Percentiles rank a stretch among this genome's conserved stretches.
phyloP scores from a whole-genome alignment of 2,113 vertebrate species.

The Hyla sarda region DNA sequence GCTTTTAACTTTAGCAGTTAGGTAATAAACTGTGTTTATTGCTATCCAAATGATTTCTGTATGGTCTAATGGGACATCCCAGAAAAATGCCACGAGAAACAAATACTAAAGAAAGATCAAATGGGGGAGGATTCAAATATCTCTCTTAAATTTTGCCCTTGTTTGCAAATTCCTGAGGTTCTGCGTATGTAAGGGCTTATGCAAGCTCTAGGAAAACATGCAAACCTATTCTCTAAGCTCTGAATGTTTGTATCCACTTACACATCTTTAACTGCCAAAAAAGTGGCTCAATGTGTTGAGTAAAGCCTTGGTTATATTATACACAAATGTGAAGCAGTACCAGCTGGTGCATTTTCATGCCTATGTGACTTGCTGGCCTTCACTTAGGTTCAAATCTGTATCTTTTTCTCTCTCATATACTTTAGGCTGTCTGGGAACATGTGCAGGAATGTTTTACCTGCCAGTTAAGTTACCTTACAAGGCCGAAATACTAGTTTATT shows the following conservation, averaged over 20 bases:
- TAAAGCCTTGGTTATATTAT: slow-evolving; percentile 4
- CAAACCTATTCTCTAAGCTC: slow-evolving; percentile 27
- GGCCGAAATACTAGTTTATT: neutral
- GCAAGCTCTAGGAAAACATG: slow-evolving; percentile 24
- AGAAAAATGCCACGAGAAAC: neutral
- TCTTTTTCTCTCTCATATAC: neutral
- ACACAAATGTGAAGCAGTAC: slow-evolving; percentile 45
- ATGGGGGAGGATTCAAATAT: neutral
- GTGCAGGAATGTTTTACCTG: neutral
- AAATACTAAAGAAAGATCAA: neutral
- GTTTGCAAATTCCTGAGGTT: slow-evolving; percentile 50
- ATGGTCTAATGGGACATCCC: neutral
- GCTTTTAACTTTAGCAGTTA: neutral
- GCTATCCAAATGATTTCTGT: neutral
- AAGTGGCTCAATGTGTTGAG: neutral
- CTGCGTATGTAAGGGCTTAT: slow-evolving; percentile 44
- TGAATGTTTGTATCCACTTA: slow-evolving; percentile 47
- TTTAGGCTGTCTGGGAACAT: neutral
- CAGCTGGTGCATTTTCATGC: slow-evolving; percentile 38
- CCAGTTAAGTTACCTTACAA: neutral
- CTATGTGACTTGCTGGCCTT: neutral
- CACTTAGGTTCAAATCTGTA: neutral
- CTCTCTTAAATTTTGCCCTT: slow-evolving; percentile 29
- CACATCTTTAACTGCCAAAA: slow-evolving; percentile 34
- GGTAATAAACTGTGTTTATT: neutral